Percentiles rank a stretch among this genome's conserved stretches.
Conservation (phyloP, 2,888 invertebrate species). For the Melolontha melolontha region DNA sequence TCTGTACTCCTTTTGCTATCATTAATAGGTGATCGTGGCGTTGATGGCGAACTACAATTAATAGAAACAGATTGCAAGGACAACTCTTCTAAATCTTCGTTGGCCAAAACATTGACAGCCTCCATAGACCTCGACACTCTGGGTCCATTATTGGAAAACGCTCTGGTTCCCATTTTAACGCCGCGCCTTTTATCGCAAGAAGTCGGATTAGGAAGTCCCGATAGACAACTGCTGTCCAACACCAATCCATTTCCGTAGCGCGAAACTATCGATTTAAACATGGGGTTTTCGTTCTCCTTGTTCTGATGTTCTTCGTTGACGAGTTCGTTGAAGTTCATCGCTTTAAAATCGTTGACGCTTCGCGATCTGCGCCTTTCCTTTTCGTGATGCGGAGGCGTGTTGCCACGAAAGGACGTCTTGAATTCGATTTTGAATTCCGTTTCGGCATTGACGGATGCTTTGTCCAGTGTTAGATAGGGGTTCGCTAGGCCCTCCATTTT, state of each 20-base stretch:
- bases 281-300: slow-evolving; percentile 78
- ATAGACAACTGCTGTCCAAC: slow-evolving; percentile 59
- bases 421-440: slow-evolving; percentile 63
- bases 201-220: slow-evolving; percentile 55
- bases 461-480: slow-evolving; percentile 52
- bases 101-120: slow-evolving; percentile 57
- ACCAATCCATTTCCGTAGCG: slow-evolving; percentile 52
- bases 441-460: slow-evolving; percentile 58
- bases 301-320: slow-evolving; percentile 72
- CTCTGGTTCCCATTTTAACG: slow-evolving; percentile 81
- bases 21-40: slow-evolving; percentile 56
- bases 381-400: slow-evolving; percentile 44
- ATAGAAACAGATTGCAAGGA: slow-evolving; percentile 62
- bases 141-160: slow-evolving; percentile 65
- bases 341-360: slow-evolving; percentile 68
- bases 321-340: slow-evolving; percentile 49
- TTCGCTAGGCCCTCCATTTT: slow-evolving; percentile 62
- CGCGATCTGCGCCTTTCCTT: slow-evolving; percentile 58
- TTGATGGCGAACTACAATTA: slow-evolving; percentile 61
- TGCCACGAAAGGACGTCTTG: slow-evolving; percentile 54
- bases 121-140: slow-evolving; percentile 63
- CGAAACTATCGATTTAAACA: slow-evolving; percentile 47
- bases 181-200: slow-evolving; percentile 68
- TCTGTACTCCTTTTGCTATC: slow-evolving; percentile 65
- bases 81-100: slow-evolving; percentile 61